A percentile compares a stretch with the other conserved stretches of the same genome.
Conservation (phyloP, 2,797 vertebrate species). For the Mionectes olivaceus region DNA sequence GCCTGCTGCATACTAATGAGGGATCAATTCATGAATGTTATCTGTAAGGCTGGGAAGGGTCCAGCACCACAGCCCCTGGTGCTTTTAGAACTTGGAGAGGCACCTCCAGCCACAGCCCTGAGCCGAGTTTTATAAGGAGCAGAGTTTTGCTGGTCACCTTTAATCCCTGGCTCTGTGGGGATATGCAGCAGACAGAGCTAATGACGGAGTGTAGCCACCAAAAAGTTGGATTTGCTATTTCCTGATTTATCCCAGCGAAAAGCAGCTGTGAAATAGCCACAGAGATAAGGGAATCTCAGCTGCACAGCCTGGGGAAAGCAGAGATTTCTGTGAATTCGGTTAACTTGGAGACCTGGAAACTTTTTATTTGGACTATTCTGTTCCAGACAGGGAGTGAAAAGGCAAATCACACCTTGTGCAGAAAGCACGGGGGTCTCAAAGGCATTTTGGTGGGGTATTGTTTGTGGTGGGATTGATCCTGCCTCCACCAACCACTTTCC, state of each 20-base stretch:
- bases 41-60: conserved; percentile 60
- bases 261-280: not conserved
- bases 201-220: not conserved
- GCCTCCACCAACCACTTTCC: not conserved
- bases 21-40: conserved; percentile 73
- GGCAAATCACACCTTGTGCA: not conserved
- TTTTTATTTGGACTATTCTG: not conserved
- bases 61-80: not conserved
- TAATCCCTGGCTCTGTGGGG: not conserved
- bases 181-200: not conserved
- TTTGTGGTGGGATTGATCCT: not conserved
- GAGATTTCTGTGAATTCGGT: not conserved
- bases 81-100: not conserved
- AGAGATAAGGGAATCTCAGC: conserved; percentile 19
- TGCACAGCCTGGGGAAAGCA: not conserved
- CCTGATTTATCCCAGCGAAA: not conserved
- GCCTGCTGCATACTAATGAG: conserved; percentile 80
- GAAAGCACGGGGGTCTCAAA: not conserved
- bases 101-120: not conserved
- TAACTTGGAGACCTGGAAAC: not conserved
- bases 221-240: not conserved
- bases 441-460: accelerated
- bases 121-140: not conserved
- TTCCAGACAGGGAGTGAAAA: not conserved
- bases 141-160: not conserved